Percentiles rank a stretch among this genome's conserved stretches.
phyloP scores from a whole-genome alignment of 2,113 vertebrate genomes.

The Coptodon rendalli region DNA sequence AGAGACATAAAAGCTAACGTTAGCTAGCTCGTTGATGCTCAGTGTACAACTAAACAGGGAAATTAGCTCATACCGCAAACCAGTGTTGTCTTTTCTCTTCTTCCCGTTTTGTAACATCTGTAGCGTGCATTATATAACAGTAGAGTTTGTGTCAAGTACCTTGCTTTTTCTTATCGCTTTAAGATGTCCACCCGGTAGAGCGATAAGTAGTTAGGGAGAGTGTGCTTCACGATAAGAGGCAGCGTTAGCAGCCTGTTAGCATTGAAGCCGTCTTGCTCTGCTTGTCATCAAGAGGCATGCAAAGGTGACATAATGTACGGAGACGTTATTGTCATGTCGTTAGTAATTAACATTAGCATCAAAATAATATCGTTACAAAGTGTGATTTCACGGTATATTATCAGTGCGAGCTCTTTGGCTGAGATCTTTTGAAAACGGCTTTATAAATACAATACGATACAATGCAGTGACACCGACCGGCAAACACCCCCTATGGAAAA shows the following conservation, averaged over 20 bases:
- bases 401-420: not conserved
- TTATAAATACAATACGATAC: not conserved
- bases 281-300: not conserved
- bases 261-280: not conserved
- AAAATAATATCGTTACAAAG: not conserved
- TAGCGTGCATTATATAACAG: not conserved
- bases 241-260: not conserved
- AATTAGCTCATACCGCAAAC: not conserved
- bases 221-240: slow-evolving; percentile 49
- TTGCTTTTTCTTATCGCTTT: not conserved
- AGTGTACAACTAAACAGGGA: not conserved
- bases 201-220: slow-evolving; percentile 32
- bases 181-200: not conserved
- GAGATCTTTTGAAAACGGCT: not conserved
- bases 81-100: not conserved
- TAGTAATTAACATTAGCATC: not conserved
- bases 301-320: not conserved
- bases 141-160: not conserved
- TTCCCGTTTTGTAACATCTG: not conserved
- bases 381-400: not conserved
- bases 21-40: not conserved
- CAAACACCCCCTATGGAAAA: not conserved
- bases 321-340: not conserved
- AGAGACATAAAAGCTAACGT: slow-evolving; percentile 24
- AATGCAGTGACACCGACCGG: not conserved